phyloP scores from a whole-genome alignment of 2,113 vertebrate species.

The Onychostoma macrolepis region DNA sequence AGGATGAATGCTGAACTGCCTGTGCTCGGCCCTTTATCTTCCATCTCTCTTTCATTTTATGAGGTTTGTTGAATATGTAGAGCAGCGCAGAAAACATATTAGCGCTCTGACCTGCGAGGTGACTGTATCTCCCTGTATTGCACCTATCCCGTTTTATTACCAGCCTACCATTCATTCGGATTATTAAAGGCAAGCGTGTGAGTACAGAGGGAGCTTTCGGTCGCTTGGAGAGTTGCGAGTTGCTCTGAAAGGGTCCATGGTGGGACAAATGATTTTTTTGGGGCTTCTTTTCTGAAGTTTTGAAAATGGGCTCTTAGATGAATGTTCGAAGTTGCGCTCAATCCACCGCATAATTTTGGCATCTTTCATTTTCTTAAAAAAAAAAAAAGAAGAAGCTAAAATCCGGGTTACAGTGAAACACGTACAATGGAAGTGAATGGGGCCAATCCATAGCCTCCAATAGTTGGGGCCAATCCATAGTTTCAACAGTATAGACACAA shows the following conservation, averaged over 20 bases:
- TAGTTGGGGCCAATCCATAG: too few relatives aligned
- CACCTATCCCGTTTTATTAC: constrained; percentile 51
- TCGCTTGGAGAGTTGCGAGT: constrained; percentile 26
- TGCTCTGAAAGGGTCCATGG: neutral
- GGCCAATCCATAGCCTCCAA: too few relatives aligned
- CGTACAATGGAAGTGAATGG: neutral
- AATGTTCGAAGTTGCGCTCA: neutral
- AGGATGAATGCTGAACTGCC: constrained; percentile 52
- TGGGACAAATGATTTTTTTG: neutral
- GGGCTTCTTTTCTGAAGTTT: neutral
- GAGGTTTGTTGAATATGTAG: constrained; percentile 52
- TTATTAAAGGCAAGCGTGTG: constrained; percentile 32
- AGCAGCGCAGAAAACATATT: constrained; percentile 51
- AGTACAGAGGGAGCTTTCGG: constrained; percentile 31
- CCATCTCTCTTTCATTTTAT: constrained; percentile 62
- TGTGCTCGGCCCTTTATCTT: constrained; percentile 63
- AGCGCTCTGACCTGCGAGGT: constrained; percentile 47
- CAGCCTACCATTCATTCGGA: constrained; percentile 40
- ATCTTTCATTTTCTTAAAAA: neutral
- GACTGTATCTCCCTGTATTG: constrained; percentile 36
- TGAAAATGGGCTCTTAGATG: neutral
- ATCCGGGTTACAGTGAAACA: neutral
- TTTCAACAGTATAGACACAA: neutral
- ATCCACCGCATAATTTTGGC: neutral
- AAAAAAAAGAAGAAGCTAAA: neutral